These are phyloP conservation scores for Drosophila subobscura DNA, from an alignment of 1,140 invertebrate genomes.

Conservation along the genomic window DNA sequence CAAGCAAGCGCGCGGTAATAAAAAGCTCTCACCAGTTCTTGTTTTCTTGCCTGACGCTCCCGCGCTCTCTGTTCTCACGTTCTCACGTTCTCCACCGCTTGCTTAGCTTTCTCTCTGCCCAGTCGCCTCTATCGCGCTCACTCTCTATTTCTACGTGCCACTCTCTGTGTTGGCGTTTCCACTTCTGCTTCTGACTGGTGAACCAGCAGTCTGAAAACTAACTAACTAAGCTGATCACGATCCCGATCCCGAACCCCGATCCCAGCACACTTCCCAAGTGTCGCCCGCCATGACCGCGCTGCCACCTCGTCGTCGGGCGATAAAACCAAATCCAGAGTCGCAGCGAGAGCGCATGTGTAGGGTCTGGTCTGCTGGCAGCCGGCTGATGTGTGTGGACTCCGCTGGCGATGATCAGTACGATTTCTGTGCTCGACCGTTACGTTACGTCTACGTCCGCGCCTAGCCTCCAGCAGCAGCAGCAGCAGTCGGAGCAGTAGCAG, in stretches of 20 bases:
- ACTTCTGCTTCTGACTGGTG: constrained; percentile 14
- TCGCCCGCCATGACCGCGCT: constrained; percentile 53
- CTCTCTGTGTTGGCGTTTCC: background rate
- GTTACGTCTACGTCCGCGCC: constrained; percentile 35
- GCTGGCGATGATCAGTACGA: constrained; percentile 62
- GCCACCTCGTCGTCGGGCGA: constrained; percentile 36
- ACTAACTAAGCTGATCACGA: constrained; percentile 63
- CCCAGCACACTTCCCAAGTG: constrained; percentile 50
- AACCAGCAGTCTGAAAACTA: constrained; percentile 45
- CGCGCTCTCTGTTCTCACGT: background rate
- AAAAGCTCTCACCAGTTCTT: constrained; percentile 70
- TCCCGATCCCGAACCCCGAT: constrained; percentile 27
- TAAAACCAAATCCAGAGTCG: constrained; percentile 42
- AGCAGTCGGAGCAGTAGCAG: constrained; percentile 25
- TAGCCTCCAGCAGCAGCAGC: constrained; percentile 52
- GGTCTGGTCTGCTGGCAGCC: constrained; percentile 20
- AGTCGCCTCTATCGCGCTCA: constrained; percentile 6
- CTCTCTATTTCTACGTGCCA: background rate
- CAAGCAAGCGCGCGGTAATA: constrained; percentile 40
- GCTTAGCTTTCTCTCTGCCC: background rate
- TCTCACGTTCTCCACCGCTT: constrained; percentile 3
- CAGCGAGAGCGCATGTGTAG: constrained; percentile 41
- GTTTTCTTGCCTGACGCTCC: constrained; percentile 28
- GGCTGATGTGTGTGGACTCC: no score
- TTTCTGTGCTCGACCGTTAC: constrained; percentile 66